Evolutionary conservation across 2,888 invertebrate genomes (phyloP), one percentile per base, ranked within the genome.

Genomic region (Macrosiphum euphorbiae): DNA sequence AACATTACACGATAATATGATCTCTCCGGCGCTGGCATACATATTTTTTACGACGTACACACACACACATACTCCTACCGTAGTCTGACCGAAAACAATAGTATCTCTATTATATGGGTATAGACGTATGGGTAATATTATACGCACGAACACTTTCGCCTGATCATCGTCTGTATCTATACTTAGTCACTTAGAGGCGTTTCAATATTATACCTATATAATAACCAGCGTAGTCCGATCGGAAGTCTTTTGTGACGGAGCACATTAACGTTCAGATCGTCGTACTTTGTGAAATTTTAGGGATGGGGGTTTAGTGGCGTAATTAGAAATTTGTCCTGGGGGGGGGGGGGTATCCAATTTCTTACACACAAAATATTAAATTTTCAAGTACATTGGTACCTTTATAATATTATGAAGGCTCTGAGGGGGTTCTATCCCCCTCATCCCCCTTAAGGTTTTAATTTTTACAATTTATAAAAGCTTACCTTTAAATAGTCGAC

Each of bases 21-120:
- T 78, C 78, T 78, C 78, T 41, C 78, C 78, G 78, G n/a, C 78
- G 78, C 78, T 78, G 78, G 78, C 78, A 78, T 35, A 78, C 78
- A 78, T 78, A 35, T 35, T 67, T 16, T 20, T 7, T 26, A 26
- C 44, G 44, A 44, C 44, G 44, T 44, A 44, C 44, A n/a, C n/a
- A 67, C 16, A 67, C 13, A 35, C 13, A n/a, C 13, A 35, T 20
- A 35, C 78, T 20, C 78, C 78, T 78, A 78, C 78, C 35, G 35
- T n/a, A n/a, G n/a, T 35, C 78, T 35, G 35, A 78, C 78, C 8
- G 78, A 78, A 78, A 78, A 78, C 78, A 78, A 78, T 78, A 20
- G 78, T 78, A 41, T 78, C 35, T 8, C 0, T 67, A 16, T 67
- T 16, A 5, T 67, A 67, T 47, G 8, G 47, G 47, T 11, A 20